Evolutionary conservation across 2,888 invertebrate genomes (phyloP).

Genomic region (Hydriomena furcata): DNA sequence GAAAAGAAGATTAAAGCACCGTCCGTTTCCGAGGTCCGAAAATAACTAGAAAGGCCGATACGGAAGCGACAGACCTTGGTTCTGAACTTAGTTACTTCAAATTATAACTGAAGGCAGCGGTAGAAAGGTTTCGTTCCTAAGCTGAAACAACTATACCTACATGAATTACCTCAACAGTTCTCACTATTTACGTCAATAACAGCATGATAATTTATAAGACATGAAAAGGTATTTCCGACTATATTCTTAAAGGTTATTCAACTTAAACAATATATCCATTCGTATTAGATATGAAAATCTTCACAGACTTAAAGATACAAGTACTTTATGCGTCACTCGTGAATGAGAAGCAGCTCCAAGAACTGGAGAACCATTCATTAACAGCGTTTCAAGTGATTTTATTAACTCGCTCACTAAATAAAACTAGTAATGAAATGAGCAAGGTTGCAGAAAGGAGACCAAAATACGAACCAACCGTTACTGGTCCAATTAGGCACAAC

Average conservation of each 20-base stretch:
- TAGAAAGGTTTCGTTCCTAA: too few species aligned
- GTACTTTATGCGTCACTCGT: not conserved
- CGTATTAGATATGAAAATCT: not conserved
- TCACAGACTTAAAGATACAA: not conserved
- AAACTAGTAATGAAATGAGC: constrained; percentile 7
- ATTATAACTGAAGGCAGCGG: too few species aligned
- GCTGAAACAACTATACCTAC: too few species aligned
- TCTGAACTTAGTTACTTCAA: too few species aligned
- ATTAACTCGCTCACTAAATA: constrained; percentile 10
- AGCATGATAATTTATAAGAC: not conserved
- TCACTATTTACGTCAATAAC: not conserved
- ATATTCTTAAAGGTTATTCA: not conserved
- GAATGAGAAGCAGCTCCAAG: not conserved
- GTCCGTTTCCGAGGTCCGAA: too few species aligned
- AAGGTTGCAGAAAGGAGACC: constrained; percentile 27
- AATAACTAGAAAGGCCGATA: too few species aligned
- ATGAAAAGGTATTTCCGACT: not conserved
- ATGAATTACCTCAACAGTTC: too few species aligned
- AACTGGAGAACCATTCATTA: constrained; percentile 3
- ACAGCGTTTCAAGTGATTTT: constrained; percentile 7
- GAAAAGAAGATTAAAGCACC: too few species aligned
- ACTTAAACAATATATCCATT: not conserved
- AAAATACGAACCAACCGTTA: constrained; percentile 19
- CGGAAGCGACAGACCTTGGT: too few species aligned
- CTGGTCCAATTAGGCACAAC: not conserved